Base-by-base conservation (phyloP, 2,888 invertebrate genomes). In the Chalcis sispes region DNA sequence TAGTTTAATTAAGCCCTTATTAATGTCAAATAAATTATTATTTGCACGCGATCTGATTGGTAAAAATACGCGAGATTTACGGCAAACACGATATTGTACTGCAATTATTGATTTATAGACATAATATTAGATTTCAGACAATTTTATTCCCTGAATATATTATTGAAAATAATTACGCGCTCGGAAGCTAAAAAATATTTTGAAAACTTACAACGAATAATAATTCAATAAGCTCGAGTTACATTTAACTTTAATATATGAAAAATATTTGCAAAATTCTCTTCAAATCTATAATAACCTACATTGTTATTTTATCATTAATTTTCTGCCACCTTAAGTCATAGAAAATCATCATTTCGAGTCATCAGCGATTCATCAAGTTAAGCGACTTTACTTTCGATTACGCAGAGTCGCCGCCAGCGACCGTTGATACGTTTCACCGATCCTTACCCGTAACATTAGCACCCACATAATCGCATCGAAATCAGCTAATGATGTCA, bases 401-500 rank as follows among this genome's bases (percentile, higher is more conserved):
- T n/a, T n/a, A 5, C 32, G 42, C 42, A 42, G 42, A 42, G 42
- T 15, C 15, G 10, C 36, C n/a, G n/a, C n/a, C n/a, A n/a, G n/a
- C n/a, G n/a, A 36, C 36, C 4, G 10, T 36, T 36, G 10, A 36
- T n/a, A 36, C 52, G 1, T 27, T 46, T 18, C 52, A 15, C 52
- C 52, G 52, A 36, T 65, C 36, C 52, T 42, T 20, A 40, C 40
- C 13, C 20, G 5, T 59, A 25, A n/a, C n/a, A n/a, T n/a, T 20
- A 54, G 23, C 52, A n/a, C 20, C 8, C 20, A 15, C 13, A 54
- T 72, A 75, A 75, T 75, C 64, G 48, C 50, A 23, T 58, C 25
- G 50, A 69, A 69, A 75, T 69, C 74, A 50, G 69, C 40, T 69
- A 75, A 75, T 50, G 69, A 69, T 58, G 61, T 66, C 40, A 61